A percentile compares a stretch with the other conserved stretches of the same genome.
phyloP scores from a whole-genome alignment of 2,797 vertebrate genomes.

The Lagorchestes hirsutus region DNA sequence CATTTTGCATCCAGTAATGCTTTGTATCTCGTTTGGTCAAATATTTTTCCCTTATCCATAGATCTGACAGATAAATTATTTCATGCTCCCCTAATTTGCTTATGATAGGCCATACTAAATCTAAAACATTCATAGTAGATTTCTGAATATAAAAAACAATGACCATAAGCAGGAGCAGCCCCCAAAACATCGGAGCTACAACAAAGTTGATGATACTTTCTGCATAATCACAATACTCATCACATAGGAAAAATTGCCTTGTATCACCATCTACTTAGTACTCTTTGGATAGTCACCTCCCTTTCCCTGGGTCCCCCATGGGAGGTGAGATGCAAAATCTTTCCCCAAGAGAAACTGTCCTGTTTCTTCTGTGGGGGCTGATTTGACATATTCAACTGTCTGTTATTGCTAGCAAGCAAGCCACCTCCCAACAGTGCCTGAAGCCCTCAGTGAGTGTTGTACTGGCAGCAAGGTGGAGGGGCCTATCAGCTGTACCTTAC shows the following conservation, averaged over 20 bases:
- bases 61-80: background rate
- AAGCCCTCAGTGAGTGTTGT: background rate
- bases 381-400: background rate
- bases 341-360: background rate
- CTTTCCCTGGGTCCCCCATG: background rate
- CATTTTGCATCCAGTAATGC: background rate
- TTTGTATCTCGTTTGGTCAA: background rate
- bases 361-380: background rate
- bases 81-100: background rate
- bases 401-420: background rate
- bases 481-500: no score
- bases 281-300: background rate
- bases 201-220: background rate
- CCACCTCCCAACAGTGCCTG: background rate
- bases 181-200: background rate
- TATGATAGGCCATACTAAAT: background rate
- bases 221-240: background rate
- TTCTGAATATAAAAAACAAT: background rate
- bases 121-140: background rate
- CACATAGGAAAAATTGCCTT: background rate
- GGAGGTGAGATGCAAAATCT: background rate
- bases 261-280: background rate
- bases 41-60: background rate
- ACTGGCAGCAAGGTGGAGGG: no score
- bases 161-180: background rate